These are phyloP conservation scores for Papilio machaon DNA, from an alignment of 1,140 invertebrate species.

Conservation along the genomic window DNA sequence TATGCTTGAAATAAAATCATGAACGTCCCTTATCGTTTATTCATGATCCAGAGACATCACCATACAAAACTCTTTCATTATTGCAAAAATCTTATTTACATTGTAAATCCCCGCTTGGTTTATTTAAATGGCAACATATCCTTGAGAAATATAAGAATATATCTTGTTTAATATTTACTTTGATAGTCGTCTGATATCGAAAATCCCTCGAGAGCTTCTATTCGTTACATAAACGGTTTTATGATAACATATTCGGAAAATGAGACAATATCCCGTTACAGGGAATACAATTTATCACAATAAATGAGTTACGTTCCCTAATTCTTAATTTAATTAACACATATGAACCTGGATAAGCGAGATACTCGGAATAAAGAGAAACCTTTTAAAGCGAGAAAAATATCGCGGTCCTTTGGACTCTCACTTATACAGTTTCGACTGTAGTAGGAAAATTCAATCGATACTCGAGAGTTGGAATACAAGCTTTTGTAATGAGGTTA, in stretches of 20 bases:
- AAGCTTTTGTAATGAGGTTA: no score
- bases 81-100: constrained; percentile 38
- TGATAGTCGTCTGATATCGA: constrained; percentile 18
- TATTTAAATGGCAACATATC: constrained; percentile 37
- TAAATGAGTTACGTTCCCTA: background rate
- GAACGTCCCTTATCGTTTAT: constrained; percentile 34
- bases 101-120: constrained; percentile 32
- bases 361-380: no score
- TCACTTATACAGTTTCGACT: no score
- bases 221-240: constrained; percentile 26
- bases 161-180: constrained; percentile 23
- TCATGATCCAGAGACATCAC: constrained; percentile 28
- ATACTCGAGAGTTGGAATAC: no score
- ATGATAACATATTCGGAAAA: constrained; percentile 25
- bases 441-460: no score
- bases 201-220: background rate
- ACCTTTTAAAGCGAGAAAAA: no score
- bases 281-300: background rate
- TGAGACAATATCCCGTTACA: background rate
- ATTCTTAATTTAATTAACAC: background rate
- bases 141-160: constrained; percentile 16
- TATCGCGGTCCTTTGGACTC: no score
- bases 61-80: constrained; percentile 40
- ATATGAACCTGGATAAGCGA: no score
- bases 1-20: constrained; percentile 35